phyloP scores from a whole-genome alignment of 1,140 invertebrate genomes.

The Pemphigus obesinymphae region DNA sequence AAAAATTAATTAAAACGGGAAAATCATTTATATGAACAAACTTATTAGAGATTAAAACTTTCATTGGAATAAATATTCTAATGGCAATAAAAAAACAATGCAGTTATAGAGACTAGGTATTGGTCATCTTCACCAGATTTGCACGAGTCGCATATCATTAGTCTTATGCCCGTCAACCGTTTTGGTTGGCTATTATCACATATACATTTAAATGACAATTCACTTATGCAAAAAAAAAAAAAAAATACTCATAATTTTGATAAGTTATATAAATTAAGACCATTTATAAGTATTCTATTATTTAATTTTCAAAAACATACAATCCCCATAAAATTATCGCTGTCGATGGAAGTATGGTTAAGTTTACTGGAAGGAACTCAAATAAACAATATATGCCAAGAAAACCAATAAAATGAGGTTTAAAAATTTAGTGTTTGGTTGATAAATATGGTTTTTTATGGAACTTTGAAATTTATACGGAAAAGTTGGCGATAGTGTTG shows the following conservation, averaged over 20 bases:
- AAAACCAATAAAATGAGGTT: conserved; percentile 50
- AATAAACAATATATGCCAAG: conserved; percentile 49
- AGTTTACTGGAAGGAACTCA: conserved; percentile 47
- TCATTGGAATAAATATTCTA: not conserved
- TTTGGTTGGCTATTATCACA: conserved; percentile 41
- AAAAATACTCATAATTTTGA: conserved; percentile 25
- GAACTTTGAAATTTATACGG: conserved; percentile 47
- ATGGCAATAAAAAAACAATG: not conserved
- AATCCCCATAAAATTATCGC: conserved; percentile 15
- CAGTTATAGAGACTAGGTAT: not conserved
- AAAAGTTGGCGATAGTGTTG: conserved; percentile 43
- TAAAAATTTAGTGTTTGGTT: conserved; percentile 48
- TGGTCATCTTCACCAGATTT: conserved; percentile 17
- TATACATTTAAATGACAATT: conserved; percentile 43
- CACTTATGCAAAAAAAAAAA: conserved; percentile 22
- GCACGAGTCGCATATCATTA: conserved; percentile 9
- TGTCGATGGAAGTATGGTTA: conserved; percentile 45
- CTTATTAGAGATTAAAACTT: not conserved
- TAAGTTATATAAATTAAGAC: conserved; percentile 43
- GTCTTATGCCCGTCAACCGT: conserved; percentile 38
- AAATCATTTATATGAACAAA: not conserved
- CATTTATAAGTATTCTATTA: conserved; percentile 33
- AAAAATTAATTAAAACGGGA: too few relatives aligned
- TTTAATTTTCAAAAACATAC: conserved; percentile 27
- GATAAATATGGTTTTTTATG: conserved; percentile 48